These are phyloP conservation scores for Clupea harengus DNA, from an alignment of 2,113 vertebrate genomes.

Conservation along the genomic window DNA sequence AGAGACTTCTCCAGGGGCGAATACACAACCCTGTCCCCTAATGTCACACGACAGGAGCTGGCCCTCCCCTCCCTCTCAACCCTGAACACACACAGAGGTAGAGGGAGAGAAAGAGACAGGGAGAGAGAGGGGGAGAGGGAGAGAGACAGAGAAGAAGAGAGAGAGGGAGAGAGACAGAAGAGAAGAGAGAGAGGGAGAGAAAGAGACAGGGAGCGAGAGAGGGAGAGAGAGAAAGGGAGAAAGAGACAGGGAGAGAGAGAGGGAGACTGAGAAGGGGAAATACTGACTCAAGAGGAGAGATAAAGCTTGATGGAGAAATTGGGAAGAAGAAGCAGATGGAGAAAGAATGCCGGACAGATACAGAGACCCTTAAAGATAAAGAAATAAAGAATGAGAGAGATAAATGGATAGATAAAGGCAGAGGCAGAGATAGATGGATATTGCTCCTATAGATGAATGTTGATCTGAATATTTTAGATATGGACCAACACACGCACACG, in stretches of 20 bases:
- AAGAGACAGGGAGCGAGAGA: neutral
- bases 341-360: neutral
- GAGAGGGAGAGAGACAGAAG: neutral
- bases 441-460: neutral
- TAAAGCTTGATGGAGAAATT: no score
- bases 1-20: conserved; percentile 36
- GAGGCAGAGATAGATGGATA: neutral
- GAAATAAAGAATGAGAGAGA: neutral
- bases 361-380: neutral
- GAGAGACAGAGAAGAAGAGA: neutral
- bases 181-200: neutral
- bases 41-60: conserved; percentile 54
- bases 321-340: no score
- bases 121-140: neutral
- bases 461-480: neutral
- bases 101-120: neutral
- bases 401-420: neutral
- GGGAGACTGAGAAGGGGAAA: neutral
- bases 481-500: no score
- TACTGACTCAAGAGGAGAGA: no score
- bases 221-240: neutral
- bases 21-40: conserved; percentile 53
- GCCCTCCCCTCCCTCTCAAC: neutral
- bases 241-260: no score
- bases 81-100: no score